Evolutionary conservation across 1,140 invertebrate genomes (phyloP).

Genomic region (Dendrolimus punctatus): DNA sequence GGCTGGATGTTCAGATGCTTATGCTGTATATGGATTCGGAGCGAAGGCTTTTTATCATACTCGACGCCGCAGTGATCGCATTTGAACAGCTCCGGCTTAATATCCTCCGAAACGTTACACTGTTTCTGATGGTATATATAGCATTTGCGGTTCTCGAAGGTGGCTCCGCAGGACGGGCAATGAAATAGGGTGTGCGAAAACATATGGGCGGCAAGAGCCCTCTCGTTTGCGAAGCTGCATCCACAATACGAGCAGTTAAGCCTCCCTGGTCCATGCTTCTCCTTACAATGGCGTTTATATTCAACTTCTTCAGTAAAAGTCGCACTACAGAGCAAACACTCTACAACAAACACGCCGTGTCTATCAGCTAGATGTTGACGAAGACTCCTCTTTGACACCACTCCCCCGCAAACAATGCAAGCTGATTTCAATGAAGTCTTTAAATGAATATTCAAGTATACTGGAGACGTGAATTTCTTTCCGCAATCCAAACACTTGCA

Average conservation of each 20-base stretch:
- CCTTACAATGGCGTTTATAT: conserved; percentile 19
- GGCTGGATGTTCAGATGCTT: conserved; percentile 60
- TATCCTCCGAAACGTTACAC: conserved; percentile 17
- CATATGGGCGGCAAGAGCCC: conserved; percentile 35
- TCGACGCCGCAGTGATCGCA: conserved; percentile 52
- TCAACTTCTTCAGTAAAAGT: conserved; percentile 19
- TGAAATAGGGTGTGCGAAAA: conserved; percentile 42
- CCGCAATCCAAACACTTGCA: conserved; percentile 45
- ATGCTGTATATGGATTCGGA: conserved; percentile 56
- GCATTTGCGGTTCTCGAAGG: conserved; percentile 46
- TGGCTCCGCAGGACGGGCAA: conserved; percentile 30
- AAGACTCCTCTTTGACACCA: conserved; percentile 26
- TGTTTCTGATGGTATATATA: conserved; percentile 31
- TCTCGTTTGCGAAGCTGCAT: conserved; percentile 26
- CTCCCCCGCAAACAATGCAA: conserved; percentile 27
- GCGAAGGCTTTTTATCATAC: conserved; percentile 50
- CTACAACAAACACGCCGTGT: conserved; percentile 19
- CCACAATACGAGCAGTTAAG: conserved; percentile 34
- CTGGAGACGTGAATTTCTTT: conserved; percentile 32
- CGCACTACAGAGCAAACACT: conserved; percentile 32
- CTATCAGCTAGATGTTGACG: conserved; percentile 24
- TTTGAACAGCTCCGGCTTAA: conserved; percentile 23
- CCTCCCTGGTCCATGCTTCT: conserved; percentile 12
- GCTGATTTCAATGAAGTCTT: conserved; percentile 30
- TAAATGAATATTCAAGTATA: conserved; percentile 48